Conservation (phyloP, 2,888 invertebrate species). For the Torymus auratus region DNA sequence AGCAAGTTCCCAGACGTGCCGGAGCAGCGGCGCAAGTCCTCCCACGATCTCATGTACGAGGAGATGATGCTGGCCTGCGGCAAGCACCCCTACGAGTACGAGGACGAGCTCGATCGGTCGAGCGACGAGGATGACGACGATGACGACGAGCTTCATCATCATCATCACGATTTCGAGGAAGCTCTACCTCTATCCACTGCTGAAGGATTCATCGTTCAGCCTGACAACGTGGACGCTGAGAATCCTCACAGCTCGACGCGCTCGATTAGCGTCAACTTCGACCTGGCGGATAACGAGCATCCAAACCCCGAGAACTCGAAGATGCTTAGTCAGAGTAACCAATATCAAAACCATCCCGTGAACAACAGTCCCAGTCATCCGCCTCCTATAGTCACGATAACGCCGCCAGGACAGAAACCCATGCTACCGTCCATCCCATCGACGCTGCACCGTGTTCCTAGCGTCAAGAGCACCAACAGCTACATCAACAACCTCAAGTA, state of each 20-base stretch:
- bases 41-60: constrained; percentile 69
- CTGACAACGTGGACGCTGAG: not conserved
- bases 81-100: constrained; percentile 63
- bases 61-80: constrained; percentile 63
- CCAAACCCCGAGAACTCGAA: not conserved
- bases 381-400: constrained; percentile 78
- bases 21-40: constrained; percentile 65
- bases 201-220: not conserved
- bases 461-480: constrained; percentile 78
- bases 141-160: constrained; percentile 39
- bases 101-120: constrained; percentile 59
- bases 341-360: too few relatives aligned
- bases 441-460: constrained; percentile 75
- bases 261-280: constrained; percentile 53
- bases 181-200: constrained; percentile 24
- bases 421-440: constrained; percentile 66
- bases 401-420: constrained; percentile 74
- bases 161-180: constrained; percentile 24
- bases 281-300: constrained; percentile 26
- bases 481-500: constrained; percentile 87
- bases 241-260: not conserved
- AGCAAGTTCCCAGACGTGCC: constrained; percentile 64
- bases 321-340: too few relatives aligned
- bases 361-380: not conserved
- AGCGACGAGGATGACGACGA: constrained; percentile 58